Evolutionary conservation across 2,113 vertebrate genomes (phyloP).

Genomic region (Rattus norvegicus): GRCr8 NC_086024.1:58293001-58293500

Average conservation of each 20-base stretch:
- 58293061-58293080: neutral
- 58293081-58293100: neutral
- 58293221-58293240: too few relatives aligned
- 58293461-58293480: neutral
- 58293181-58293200: too few relatives aligned
- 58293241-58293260: too few relatives aligned
- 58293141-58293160: too few relatives aligned
- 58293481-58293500: neutral
- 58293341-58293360: neutral
- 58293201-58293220: too few relatives aligned
- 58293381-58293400: too few relatives aligned
- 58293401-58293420: neutral
- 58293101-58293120: neutral
- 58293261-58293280: too few relatives aligned
- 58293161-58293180: neutral
- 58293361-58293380: neutral
- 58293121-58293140: neutral
- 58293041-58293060: neutral
- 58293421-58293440: neutral
- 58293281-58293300: neutral
- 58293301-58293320: neutral
- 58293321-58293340: neutral
- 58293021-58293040: neutral
- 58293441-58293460: neutral
- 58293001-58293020: neutral